A percentile compares a stretch with the other conserved stretches of the same genome.
Evolutionary conservation across 2,888 invertebrate genomes (phyloP).

Genomic region (Hirtodrosophila alboralis): DNA sequence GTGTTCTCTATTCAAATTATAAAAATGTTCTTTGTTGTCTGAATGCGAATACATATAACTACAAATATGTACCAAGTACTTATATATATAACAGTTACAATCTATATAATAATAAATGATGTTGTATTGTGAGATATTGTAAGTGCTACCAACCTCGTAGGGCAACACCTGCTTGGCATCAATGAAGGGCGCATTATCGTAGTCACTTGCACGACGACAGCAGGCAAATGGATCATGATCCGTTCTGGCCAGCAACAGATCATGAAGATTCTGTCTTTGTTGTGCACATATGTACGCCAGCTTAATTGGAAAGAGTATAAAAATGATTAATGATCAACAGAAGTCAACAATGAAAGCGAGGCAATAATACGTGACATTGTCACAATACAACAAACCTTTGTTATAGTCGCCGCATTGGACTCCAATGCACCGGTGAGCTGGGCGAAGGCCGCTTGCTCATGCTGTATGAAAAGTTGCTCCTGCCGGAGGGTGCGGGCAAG

Average conservation of each 20-base stretch:
- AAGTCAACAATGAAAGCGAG: not conserved
- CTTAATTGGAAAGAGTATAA: conserved; percentile 82
- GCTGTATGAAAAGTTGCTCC: conserved; percentile 94
- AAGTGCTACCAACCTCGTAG: conserved; percentile 87
- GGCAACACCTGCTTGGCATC: conserved; percentile 93
- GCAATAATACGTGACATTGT: conserved; percentile 28
- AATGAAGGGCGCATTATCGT: conserved; percentile 88
- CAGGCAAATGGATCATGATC: conserved; percentile 91
- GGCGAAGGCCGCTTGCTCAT: conserved; percentile 92
- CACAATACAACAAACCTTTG: conserved; percentile 78
- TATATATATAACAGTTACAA: not conserved
- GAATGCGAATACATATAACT: conserved; percentile 6
- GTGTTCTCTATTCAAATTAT: conserved; percentile 7
- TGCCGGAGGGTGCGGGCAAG: conserved; percentile 84
- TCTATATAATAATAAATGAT: not conserved
- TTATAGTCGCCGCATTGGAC: conserved; percentile 85
- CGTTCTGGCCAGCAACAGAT: conserved; percentile 89
- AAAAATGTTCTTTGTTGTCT: conserved; percentile 44
- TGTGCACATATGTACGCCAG: conserved; percentile 95
- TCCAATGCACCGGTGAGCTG: conserved; percentile 90
- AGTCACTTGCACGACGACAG: conserved; percentile 88
- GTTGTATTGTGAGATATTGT: not conserved
- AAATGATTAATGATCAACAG: not conserved
- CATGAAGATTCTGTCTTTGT: conserved; percentile 92
- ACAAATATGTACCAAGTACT: conserved; percentile 12